phyloP scores from a whole-genome alignment of 2,888 invertebrate species.

The Drosophila tripunctata region DNA sequence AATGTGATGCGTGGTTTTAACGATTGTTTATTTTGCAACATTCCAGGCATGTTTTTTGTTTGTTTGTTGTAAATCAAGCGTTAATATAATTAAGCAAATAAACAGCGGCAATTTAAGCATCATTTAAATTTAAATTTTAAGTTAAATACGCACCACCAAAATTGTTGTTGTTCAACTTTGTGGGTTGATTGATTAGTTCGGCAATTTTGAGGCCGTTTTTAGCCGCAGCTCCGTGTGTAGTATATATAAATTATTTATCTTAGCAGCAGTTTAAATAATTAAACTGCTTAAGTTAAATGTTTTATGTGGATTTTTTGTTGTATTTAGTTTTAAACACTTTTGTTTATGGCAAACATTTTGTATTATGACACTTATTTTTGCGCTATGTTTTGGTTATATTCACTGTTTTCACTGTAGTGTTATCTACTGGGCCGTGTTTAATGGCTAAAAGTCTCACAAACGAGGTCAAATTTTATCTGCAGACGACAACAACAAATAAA shows the following conservation, averaged over 20 bases:
- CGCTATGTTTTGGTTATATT: slow-evolving; percentile 8
- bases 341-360: slow-evolving; percentile 72
- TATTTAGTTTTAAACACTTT: slow-evolving; percentile 21
- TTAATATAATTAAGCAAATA: slow-evolving; percentile 31
- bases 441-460: slow-evolving; percentile 52
- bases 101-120: slow-evolving; percentile 1
- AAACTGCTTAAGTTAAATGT: slow-evolving; percentile 28
- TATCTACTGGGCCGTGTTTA: slow-evolving; percentile 38
- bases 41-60: slow-evolving; percentile 31
- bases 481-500: slow-evolving; percentile 72
- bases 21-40: slow-evolving; percentile 41
- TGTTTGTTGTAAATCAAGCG: slow-evolving; percentile 35
- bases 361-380: slow-evolving; percentile 40
- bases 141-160: slow-evolving; percentile 67
- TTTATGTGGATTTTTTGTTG: not conserved
- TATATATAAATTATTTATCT: not conserved
- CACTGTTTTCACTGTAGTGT: slow-evolving; percentile 23
- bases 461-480: slow-evolving; percentile 81
- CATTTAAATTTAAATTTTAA: not conserved
- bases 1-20: slow-evolving; percentile 16
- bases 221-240: slow-evolving; percentile 7
- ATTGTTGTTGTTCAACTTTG: slow-evolving; percentile 79
- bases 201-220: slow-evolving; percentile 77
- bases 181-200: slow-evolving; percentile 79
- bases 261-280: slow-evolving; percentile 17